Evolutionary conservation across 2,113 vertebrate genomes (phyloP).

Genomic region (Donacobius atricapilla): DNA sequence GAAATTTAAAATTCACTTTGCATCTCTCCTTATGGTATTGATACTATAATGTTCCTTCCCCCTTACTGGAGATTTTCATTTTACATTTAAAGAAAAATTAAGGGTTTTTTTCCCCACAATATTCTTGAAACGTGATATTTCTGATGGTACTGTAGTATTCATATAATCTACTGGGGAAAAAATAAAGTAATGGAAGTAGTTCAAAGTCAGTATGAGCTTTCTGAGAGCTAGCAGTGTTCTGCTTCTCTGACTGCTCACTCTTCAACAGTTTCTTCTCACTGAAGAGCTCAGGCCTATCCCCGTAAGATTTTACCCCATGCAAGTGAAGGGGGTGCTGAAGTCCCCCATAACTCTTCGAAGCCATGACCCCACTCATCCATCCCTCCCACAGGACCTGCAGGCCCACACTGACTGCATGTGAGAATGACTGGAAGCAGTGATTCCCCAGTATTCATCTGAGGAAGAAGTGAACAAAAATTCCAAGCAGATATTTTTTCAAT

Average conservation of each 20-base stretch:
- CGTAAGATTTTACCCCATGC: neutral
- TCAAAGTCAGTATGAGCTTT: neutral
- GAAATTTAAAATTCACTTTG: neutral
- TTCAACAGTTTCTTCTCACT: neutral
- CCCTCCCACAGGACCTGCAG: neutral
- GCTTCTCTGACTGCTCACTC: neutral
- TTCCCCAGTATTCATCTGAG: neutral
- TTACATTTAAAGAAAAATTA: neutral
- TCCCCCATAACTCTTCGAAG: neutral
- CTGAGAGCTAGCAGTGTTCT: neutral
- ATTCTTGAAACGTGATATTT: neutral
- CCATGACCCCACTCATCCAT: neutral
- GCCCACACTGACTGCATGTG: neutral
- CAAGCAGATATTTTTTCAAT: neutral
- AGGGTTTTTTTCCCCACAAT: fast-evolving
- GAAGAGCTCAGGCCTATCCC: neutral
- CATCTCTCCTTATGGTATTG: neutral
- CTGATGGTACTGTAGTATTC: neutral
- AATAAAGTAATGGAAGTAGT: neutral
- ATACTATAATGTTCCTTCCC: neutral
- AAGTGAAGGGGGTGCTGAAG: neutral
- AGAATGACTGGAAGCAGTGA: neutral
- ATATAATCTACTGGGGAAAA: neutral
- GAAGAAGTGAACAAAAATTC: neutral
- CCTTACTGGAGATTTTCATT: neutral